Percentiles rank a stretch among this genome's conserved stretches.
phyloP scores from a whole-genome alignment of 2,888 invertebrate species.

The Apotomis betuletana region DNA sequence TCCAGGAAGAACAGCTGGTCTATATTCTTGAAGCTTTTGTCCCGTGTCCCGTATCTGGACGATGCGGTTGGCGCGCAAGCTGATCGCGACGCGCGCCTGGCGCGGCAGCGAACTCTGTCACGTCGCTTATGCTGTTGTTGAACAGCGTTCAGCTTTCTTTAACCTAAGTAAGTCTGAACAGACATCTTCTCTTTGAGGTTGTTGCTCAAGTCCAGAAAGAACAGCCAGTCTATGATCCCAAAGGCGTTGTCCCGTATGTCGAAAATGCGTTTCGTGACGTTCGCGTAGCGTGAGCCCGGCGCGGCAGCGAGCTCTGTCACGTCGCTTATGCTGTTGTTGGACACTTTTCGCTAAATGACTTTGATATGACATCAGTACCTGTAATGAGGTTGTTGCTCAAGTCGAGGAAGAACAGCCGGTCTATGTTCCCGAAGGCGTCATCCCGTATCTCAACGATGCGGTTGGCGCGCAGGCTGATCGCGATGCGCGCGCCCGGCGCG shows the following conservation, averaged over 20 bases:
- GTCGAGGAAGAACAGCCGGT: constrained; percentile 80
- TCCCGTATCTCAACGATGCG: constrained; percentile 77
- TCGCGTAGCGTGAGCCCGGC: constrained; percentile 58
- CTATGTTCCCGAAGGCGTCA: constrained; percentile 79
- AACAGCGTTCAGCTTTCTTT: too few relatives aligned
- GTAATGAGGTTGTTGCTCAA: constrained; percentile 82
- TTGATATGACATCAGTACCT: constrained; percentile 61
- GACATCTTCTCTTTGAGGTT: constrained; percentile 58
- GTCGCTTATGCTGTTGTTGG: constrained; percentile 79
- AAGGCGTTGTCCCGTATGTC: constrained; percentile 78
- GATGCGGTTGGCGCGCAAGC: constrained; percentile 49
- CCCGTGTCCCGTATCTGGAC: constrained; percentile 75
- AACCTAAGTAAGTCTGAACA: too few relatives aligned
- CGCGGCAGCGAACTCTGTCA: constrained; percentile 46
- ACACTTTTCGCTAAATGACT: constrained; percentile 44
- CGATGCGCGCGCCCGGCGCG: constrained; percentile 71
- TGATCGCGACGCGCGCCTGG: constrained; percentile 76
- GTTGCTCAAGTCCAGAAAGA: constrained; percentile 83
- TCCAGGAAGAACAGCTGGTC: constrained; percentile 80
- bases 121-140: background rate
- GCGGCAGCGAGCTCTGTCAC: constrained; percentile 74
- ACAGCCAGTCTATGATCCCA: constrained; percentile 74
- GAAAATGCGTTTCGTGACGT: constrained; percentile 49
- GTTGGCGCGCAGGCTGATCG: constrained; percentile 82
- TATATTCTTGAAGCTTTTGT: constrained; percentile 79